Percentiles rank a stretch among this genome's conserved stretches.
Conservation (phyloP, 2,888 invertebrate species). For the Cantharis lateralis region DNA sequence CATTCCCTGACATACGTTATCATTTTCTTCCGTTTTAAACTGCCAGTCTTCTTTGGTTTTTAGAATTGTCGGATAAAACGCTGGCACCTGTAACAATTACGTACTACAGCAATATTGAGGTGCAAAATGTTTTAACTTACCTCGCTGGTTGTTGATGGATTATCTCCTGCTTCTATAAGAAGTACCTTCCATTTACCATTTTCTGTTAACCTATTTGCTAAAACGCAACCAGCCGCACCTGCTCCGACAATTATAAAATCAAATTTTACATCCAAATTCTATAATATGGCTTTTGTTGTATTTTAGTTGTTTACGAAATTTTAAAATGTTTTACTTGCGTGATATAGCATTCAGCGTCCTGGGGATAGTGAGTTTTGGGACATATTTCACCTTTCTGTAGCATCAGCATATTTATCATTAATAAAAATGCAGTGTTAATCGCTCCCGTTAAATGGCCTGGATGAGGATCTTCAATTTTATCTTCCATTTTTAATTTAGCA, state of each 20-base stretch:
- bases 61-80: slow-evolving; percentile 39
- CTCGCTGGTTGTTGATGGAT: slow-evolving; percentile 38
- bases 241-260: slow-evolving; percentile 59
- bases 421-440: slow-evolving; percentile 40
- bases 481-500: neutral
- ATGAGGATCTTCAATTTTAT: neutral
- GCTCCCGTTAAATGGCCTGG: slow-evolving; percentile 33
- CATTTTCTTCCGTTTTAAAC: slow-evolving; percentile 40
- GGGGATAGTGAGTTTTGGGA: slow-evolving; percentile 37
- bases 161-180: slow-evolving; percentile 49
- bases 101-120: neutral
- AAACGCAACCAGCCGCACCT: slow-evolving; percentile 58
- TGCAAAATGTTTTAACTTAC: slow-evolving; percentile 25
- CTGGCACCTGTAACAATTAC: slow-evolving; percentile 37
- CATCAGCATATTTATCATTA: slow-evolving; percentile 42
- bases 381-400: slow-evolving; percentile 40
- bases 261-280: slow-evolving; percentile 42
- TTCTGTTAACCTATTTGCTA: slow-evolving; percentile 57
- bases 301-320: neutral
- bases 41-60: slow-evolving; percentile 45
- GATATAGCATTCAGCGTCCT: slow-evolving; percentile 37
- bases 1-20: slow-evolving; percentile 40
- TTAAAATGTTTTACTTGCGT: slow-evolving; percentile 32
- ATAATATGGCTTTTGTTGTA: slow-evolving; percentile 4
- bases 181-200: slow-evolving; percentile 49